Base-by-base conservation (phyloP, 1,140 invertebrate genomes). In the Conus ventricosus region DNA sequence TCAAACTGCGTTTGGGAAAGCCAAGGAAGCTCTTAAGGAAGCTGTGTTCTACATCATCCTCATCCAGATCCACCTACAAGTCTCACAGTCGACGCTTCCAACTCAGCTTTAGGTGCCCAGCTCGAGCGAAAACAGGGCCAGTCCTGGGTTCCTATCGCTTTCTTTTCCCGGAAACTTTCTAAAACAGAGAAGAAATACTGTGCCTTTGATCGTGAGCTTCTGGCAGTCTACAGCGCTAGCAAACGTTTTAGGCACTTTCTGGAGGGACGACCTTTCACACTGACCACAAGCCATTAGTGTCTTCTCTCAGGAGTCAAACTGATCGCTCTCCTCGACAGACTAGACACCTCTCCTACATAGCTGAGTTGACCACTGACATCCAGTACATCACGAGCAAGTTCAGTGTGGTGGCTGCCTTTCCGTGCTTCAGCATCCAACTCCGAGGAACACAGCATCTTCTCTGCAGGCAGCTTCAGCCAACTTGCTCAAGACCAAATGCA, bases 201-300 rank as follows among this genome's bases (percentile, higher is more conserved):
- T 53, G 71, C 85, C 71, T 87, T 87, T 78, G 71, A 87, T 54
- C 85, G 85, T 25, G 85, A 87, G 25, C 71, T 78, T n/a, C 53
- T 87, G 51, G 85, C 85, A n/a, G 39, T 25, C 63, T 78, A 8
- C 71, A 76, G 85, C 10, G 85, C 71, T 8, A 76, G 27, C 13
- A 78, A 78, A 57, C 85, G 76, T 76, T 87, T 78, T 67, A 27
- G 71, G 23, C 25, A 87, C 51, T 87, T 87, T 78, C 39, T 87
- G 15, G 71, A 87, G 75, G 55, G 85, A 55, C 15, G 85, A 39
- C n/a, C 63, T 17, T 87, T 87, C 71, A 75, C 63, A 87, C 85
- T 57, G 85, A 78, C 75, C 85, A 87, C 51, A 87, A 78, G 25
- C 85, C 71, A 17, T 27, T 78, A 39, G 71, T 53, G 15, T 76